These are phyloP conservation scores for Zosterops hypoxanthus DNA, from an alignment of 2,113 vertebrate species.

Conservation along the genomic window DNA sequence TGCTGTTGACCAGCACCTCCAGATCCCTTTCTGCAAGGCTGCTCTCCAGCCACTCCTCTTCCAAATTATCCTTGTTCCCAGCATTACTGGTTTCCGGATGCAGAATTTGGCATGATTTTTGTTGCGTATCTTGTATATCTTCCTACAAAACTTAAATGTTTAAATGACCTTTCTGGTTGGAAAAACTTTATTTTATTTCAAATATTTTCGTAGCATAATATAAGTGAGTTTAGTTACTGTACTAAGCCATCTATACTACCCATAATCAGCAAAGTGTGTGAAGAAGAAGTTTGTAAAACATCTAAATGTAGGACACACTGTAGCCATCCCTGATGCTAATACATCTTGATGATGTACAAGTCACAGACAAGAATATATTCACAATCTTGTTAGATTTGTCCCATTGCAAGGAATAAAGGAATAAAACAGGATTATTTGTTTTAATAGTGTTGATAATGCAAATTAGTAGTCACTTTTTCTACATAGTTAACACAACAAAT, in stretches of 20 bases:
- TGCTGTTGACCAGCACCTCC: not conserved
- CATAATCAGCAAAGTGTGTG: not conserved
- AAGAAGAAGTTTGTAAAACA: not conserved
- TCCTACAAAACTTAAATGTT: not conserved
- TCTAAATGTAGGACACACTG: not conserved
- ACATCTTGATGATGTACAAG: not conserved
- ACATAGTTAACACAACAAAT: not conserved
- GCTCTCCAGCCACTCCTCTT: not conserved
- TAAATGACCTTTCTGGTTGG: not conserved
- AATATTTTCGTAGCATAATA: not conserved
- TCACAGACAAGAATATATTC: not conserved
- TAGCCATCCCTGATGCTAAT: not conserved
- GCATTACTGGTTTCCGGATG: not conserved
- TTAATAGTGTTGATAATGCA: not conserved
- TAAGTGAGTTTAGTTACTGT: not conserved
- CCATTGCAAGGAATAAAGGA: not conserved
- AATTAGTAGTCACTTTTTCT: not conserved
- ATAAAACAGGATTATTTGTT: not conserved
- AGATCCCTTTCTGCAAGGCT: not conserved
- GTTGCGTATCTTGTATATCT: not conserved
- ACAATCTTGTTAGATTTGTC: not conserved
- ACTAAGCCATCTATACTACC: not conserved
- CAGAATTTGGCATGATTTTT: not conserved
- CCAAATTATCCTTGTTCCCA: accelerated
- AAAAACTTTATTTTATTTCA: not conserved